Evolutionary conservation across 2,888 invertebrate species (phyloP), one percentile per base, ranked within the genome.

Genomic region (Seira sanloemensis): DNA sequence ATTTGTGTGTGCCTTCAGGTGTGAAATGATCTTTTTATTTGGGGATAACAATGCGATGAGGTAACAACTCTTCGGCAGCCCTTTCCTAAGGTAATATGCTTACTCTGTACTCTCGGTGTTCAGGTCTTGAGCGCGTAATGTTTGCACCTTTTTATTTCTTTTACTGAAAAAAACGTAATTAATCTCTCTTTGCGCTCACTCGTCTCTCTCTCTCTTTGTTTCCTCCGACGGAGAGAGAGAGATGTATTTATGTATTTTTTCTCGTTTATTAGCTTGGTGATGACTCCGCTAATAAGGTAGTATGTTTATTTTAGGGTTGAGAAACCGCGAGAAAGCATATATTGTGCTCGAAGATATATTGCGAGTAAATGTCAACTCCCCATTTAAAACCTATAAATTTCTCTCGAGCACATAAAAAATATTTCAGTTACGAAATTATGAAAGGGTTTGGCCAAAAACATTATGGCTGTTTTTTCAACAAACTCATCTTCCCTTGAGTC

Each of bases 11-110:
- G 65, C 66, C 27, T 18, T 73, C 73, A 72, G 73, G 79, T 79
- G 80, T 80, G 68, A 80, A 72, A 74, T 68, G 58, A 37, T 80
- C 68, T 54, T 62, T 67, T 68, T 74, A 26, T 18, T 25, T 71
- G 58, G n/a, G 58, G 12, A 58, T 58, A 58, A n/a, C 7, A n/a
- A n/a, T n/a, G n/a, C n/a, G n/a, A n/a, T n/a, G n/a, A n/a, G n/a
- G n/a, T n/a, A n/a, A n/a, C n/a, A n/a, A n/a, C n/a, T n/a, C n/a
- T n/a, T n/a, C n/a, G n/a, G n/a, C n/a, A n/a, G n/a, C n/a, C n/a
- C n/a, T n/a, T n/a, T n/a, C n/a, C n/a, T n/a, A n/a, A n/a, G n/a
- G n/a, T n/a, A n/a, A n/a, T n/a, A n/a, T n/a, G n/a, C n/a, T n/a
- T n/a, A n/a, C n/a, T n/a, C n/a, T n/a, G n/a, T n/a, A n/a, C n/a